Conservation (phyloP, 2,888 invertebrate species). For the Argyresthia albistria region DNA sequence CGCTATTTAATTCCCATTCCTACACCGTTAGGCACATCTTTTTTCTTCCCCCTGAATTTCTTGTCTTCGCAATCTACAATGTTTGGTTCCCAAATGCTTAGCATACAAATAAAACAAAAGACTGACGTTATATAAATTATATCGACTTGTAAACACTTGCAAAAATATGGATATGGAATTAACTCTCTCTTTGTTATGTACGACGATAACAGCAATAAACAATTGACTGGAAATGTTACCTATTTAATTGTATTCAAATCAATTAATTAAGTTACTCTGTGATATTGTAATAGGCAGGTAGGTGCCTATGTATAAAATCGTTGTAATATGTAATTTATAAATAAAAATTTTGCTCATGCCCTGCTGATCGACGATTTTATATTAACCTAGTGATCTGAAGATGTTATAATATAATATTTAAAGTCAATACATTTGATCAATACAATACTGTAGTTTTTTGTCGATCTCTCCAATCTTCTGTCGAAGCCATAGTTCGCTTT, state of each 20-base stretch:
- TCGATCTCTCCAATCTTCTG: slow-evolving; percentile 42
- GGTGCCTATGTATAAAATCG: slow-evolving; percentile 12
- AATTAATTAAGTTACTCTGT: slow-evolving; percentile 23
- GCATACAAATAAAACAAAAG: too few relatives aligned
- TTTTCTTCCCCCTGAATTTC: too few relatives aligned
- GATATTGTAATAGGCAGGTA: slow-evolving; percentile 28
- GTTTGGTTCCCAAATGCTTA: too few relatives aligned
- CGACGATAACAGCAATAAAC: not conserved
- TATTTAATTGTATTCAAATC: not conserved
- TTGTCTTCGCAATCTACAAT: too few relatives aligned
- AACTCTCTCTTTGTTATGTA: too few relatives aligned
- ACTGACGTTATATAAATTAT: too few relatives aligned
- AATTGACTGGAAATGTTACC: slow-evolving; percentile 7
- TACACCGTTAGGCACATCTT: too few relatives aligned
- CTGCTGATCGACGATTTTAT: not conserved
- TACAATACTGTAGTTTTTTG: slow-evolving; percentile 43
- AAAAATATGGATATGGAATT: too few relatives aligned
- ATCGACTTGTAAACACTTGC: too few relatives aligned
- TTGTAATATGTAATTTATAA: slow-evolving; percentile 9
- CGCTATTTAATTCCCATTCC: too few relatives aligned
- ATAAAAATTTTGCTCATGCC: slow-evolving; percentile 2
- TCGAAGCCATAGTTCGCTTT: slow-evolving; percentile 39
- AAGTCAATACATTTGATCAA: slow-evolving; percentile 36
- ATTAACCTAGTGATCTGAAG: slow-evolving; percentile 6
- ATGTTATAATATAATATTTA: slow-evolving; percentile 1